Evolutionary conservation across 2,888 invertebrate species (phyloP).

Genomic region (Dicyrtoma fusca): DNA sequence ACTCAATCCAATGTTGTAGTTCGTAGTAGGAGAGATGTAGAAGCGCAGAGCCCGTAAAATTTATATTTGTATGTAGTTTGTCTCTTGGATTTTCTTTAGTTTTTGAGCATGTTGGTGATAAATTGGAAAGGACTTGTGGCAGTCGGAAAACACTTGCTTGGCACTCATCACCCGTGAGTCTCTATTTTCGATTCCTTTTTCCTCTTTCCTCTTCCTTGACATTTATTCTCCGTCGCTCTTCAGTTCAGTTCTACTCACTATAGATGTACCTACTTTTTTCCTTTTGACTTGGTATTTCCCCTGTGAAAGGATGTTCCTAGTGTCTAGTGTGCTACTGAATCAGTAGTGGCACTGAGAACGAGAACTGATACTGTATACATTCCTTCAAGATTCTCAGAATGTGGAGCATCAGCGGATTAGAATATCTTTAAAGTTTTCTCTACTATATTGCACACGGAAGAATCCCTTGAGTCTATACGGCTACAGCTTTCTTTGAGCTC

Average conservation of each 20-base stretch:
- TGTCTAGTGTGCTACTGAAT: no score
- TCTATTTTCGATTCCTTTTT: slow-evolving; percentile 21
- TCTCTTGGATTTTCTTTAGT: slow-evolving; percentile 15
- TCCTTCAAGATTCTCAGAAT: no score
- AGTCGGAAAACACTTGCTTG: slow-evolving; percentile 49
- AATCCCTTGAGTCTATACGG: no score
- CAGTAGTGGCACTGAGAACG: no score
- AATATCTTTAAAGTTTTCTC: no score
- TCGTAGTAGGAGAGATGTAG: no score
- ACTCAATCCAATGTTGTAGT: no score
- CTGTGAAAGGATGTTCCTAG: no score
- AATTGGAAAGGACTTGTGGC: slow-evolving; percentile 41
- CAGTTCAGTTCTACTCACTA: neutral
- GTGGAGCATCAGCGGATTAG: no score
- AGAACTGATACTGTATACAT: no score
- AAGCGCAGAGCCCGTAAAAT: neutral
- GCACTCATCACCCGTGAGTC: slow-evolving; percentile 46
- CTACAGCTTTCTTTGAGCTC: no score
- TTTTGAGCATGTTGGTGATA: slow-evolving; percentile 39
- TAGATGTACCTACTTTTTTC: neutral
- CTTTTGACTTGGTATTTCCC: neutral
- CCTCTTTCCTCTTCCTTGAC: neutral
- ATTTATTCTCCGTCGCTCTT: neutral
- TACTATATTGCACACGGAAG: no score
- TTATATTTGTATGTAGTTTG: slow-evolving; percentile 10